Percentiles rank a stretch among this genome's conserved stretches.
phyloP scores from a whole-genome alignment of 2,113 vertebrate species.

The Brevimyrus niger region DNA sequence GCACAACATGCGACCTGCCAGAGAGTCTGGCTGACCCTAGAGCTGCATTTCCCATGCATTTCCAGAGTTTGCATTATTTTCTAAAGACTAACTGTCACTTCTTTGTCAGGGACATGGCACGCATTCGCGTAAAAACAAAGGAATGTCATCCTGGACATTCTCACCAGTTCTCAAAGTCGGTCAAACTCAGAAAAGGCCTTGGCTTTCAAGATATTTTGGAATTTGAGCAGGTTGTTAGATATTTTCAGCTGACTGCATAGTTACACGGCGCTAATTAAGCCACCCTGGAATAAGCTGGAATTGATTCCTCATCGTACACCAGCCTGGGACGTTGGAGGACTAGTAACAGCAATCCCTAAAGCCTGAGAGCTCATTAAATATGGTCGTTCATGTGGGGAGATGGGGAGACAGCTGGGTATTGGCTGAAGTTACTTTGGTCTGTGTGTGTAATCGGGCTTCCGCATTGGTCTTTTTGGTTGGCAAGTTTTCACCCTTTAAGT shows the following conservation, averaged over 20 bases:
- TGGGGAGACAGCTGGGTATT: not conserved
- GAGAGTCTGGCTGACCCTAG: not conserved
- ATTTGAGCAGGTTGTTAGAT: slow-evolving; percentile 7
- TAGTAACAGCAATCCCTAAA: not conserved
- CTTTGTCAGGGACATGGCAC: not conserved
- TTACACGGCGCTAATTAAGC: slow-evolving; percentile 18
- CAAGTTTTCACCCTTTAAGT: not conserved
- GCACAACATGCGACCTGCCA: not conserved
- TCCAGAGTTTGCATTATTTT: not conserved
- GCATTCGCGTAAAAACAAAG: not conserved
- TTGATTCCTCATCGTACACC: not conserved
- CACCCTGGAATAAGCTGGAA: slow-evolving; percentile 18
- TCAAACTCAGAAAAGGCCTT: not conserved
- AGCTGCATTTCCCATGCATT: not conserved
- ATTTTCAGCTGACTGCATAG: not conserved
- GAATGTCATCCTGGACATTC: not conserved
- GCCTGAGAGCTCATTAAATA: not conserved
- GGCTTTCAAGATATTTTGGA: not conserved
- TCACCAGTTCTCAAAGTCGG: not conserved
- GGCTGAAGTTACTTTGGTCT: not conserved
- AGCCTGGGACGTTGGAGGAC: not conserved
- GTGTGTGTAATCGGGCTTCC: not conserved
- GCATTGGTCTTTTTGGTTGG: not conserved
- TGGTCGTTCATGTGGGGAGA: not conserved
- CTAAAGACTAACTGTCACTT: not conserved